phyloP scores from a whole-genome alignment of 2,797 vertebrate species.

The Gymnodraco acuticeps region DNA sequence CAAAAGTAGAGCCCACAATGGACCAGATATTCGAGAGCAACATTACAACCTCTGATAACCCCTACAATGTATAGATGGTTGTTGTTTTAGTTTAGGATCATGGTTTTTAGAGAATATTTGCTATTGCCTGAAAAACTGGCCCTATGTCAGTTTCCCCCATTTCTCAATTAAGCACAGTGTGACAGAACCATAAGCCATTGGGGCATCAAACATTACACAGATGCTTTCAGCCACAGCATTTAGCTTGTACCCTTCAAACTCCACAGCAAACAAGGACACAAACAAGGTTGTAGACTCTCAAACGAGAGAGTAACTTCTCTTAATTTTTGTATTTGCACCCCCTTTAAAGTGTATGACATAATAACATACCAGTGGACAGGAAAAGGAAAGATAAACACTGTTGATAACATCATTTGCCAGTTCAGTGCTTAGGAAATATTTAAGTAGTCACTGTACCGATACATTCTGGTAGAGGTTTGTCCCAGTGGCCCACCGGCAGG shows the following conservation, averaged over 20 bases:
- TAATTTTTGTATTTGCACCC: not conserved
- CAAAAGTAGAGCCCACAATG: slow-evolving; percentile 24
- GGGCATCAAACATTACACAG: slow-evolving; percentile 38
- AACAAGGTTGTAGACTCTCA: slow-evolving; percentile 27
- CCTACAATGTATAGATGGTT: slow-evolving; percentile 34
- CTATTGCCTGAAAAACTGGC: slow-evolving; percentile 49
- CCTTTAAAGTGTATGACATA: not conserved
- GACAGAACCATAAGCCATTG: slow-evolving; percentile 48
- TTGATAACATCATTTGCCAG: not conserved
- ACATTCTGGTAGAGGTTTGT: slow-evolving; percentile 97
- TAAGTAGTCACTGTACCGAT: slow-evolving; percentile 86
- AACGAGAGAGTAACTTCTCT: slow-evolving; percentile 12
- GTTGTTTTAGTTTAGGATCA: slow-evolving; percentile 31
- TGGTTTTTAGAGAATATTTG: slow-evolving; percentile 46
- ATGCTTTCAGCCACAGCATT: slow-evolving; percentile 43
- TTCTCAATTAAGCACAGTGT: slow-evolving; percentile 48
- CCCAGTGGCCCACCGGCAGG: slow-evolving; percentile 95
- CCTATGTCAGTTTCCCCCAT: slow-evolving; percentile 41
- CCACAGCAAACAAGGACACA: slow-evolving; percentile 26
- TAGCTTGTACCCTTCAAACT: slow-evolving; percentile 37
- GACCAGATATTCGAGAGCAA: slow-evolving; percentile 45
- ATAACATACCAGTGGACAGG: not conserved
- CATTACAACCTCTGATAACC: slow-evolving; percentile 52
- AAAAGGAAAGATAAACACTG: slow-evolving; percentile 3
- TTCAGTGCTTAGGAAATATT: not conserved